These are phyloP conservation scores for Phycodurus eques DNA, from an alignment of 2,113 vertebrate genomes.

Conservation along the genomic window DNA sequence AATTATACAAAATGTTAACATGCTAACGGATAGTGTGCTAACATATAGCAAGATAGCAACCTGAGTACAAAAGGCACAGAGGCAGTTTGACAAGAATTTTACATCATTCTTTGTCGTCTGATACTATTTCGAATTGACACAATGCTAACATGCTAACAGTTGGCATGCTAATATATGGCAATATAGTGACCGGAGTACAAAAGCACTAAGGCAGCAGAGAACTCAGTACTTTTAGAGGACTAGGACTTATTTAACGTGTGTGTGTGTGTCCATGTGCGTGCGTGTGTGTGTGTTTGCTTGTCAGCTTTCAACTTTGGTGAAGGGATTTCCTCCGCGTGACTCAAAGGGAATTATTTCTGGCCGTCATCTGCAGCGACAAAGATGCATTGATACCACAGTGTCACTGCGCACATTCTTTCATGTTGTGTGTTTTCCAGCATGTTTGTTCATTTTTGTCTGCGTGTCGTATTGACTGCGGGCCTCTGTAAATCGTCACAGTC, in stretches of 20 bases:
- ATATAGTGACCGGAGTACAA: not conserved
- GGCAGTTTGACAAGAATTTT: not conserved
- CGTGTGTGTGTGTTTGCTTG: conserved; percentile 24
- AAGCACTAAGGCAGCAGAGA: not conserved
- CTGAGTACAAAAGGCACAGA: not conserved
- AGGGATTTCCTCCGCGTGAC: conserved; percentile 48
- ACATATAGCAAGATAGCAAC: not conserved
- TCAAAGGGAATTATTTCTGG: conserved; percentile 32
- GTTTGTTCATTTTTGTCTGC: not conserved
- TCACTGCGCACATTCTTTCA: conserved; percentile 12
- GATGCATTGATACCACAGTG: conserved; percentile 45
- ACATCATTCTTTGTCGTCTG: not conserved
- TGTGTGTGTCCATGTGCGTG: conserved; percentile 6
- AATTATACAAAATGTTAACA: not conserved
- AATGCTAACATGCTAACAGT: not conserved
- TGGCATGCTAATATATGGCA: not conserved
- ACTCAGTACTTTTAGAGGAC: not conserved
- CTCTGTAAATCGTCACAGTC: not conserved
- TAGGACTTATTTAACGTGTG: not conserved
- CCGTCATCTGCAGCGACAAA: conserved; percentile 38
- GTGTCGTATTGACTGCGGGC: not conserved
- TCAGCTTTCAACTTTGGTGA: conserved; percentile 38
- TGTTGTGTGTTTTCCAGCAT: not conserved
- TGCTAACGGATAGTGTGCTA: not conserved
- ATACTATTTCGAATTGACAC: not conserved